Base-by-base conservation (phyloP, 2,888 invertebrate species). In the Dryadula phaetusa region DNA sequence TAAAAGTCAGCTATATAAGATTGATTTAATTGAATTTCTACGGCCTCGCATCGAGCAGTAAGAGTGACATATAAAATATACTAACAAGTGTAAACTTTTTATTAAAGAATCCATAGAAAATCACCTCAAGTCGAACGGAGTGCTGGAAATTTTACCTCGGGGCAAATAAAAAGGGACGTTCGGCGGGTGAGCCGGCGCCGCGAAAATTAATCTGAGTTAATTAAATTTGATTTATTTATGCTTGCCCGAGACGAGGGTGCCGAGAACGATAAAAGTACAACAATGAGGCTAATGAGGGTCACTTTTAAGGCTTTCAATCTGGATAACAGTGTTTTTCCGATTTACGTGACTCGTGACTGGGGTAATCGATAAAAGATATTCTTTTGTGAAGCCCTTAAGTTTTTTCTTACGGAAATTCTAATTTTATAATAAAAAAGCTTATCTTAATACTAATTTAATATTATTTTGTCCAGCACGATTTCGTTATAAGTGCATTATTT, bases 161-260 rank as follows among this genome's bases (percentile, higher is more conserved):
- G 88, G 86, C 85, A 81, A 86, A 88, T 88, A 89, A 90, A 90
- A 91, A 88, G 89, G 89, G 88, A 84, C 81, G 83, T 74, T 72
- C 69, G 73, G 78, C 79, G 80, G 80, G 83, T 79, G 82, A 73
- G 74, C 71, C 71, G 82, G 83, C 78, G 83, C 85, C 82, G 88
- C 84, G 90, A 89, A 91, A 92, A 92, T 92, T 92, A 92, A 92
- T 92, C 89, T 88, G 85, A 88, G 92, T 92, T 92, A 92, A 92
- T 92, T 92, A 92, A 92, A 90, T 91, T 92, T 92, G 86, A 91
- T 90, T 92, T 92, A 92, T 92, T 92, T 92, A 92, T 92, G 85
- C 79, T 83, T 78, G 75, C 79, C 82, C 77, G 80, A 77, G 81
- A 78, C 77, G 76, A 72, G 81, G 79, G 81, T 75, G 76, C 78